Percentiles rank a stretch among this genome's conserved stretches.
Evolutionary conservation across 2,888 invertebrate species (phyloP).

Genomic region (Ophraella communa): DNA sequence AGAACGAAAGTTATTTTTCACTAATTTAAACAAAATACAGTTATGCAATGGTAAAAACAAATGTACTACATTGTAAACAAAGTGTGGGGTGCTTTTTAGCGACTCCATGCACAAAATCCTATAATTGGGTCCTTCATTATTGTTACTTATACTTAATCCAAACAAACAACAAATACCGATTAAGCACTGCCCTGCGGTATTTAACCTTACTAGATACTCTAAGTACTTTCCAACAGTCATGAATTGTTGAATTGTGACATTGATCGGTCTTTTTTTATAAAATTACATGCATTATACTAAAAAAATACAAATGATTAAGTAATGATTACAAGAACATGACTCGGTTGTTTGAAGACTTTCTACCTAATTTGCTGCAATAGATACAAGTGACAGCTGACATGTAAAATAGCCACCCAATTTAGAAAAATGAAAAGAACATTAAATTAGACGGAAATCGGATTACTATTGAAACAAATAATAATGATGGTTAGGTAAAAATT

Average conservation of each 20-base stretch:
- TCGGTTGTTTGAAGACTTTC: conserved; percentile 10
- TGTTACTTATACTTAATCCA: no score
- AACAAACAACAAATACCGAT: no score
- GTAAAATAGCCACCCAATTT: conserved; percentile 10
- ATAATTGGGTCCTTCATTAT: no score
- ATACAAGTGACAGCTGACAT: conserved; percentile 6
- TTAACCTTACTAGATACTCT: not conserved
- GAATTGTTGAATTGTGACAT: conserved; percentile 1
- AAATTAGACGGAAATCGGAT: not conserved
- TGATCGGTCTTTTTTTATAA: conserved; percentile 10
- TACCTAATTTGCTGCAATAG: conserved; percentile 6
- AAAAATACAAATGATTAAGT: conserved; percentile 12
- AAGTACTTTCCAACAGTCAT: not conserved
- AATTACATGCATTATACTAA: conserved; percentile 8
- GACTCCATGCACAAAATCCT: no score
- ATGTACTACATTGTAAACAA: no score
- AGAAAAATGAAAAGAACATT: conserved; percentile 7
- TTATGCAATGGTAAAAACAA: no score
- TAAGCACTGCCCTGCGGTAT: not conserved
- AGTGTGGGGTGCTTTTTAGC: no score
- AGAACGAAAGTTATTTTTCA: no score
- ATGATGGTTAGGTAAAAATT: not conserved
- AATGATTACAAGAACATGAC: conserved; percentile 14
- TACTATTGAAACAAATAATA: not conserved
- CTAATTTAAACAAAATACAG: no score